Evolutionary conservation across 2,797 vertebrate genomes (phyloP).

Genomic region (Pelochelys cantorii): DNA sequence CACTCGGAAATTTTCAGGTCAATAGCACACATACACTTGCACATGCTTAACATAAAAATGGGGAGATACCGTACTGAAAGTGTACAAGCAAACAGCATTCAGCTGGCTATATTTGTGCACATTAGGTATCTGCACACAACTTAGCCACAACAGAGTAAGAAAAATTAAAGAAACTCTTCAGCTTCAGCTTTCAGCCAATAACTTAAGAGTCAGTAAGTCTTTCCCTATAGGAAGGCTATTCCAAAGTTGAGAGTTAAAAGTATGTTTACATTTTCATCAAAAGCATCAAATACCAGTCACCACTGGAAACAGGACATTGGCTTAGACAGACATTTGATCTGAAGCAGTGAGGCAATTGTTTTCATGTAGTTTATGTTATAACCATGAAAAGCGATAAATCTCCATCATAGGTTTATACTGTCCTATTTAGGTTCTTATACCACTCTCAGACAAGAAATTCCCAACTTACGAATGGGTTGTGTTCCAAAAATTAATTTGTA

Average conservation of each 20-base stretch:
- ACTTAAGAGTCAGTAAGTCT: not conserved
- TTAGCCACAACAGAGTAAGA: rapidly evolving
- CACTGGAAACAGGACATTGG: not conserved
- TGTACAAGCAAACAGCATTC: not conserved
- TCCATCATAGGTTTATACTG: not conserved
- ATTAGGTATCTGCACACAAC: not conserved
- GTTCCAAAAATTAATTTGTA: too few relatives aligned
- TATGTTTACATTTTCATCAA: not conserved
- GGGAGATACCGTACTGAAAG: not conserved
- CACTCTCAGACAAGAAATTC: too few relatives aligned
- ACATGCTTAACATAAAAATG: not conserved
- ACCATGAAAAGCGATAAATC: not conserved
- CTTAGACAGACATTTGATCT: not conserved
- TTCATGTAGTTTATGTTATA: not conserved
- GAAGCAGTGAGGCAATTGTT: not conserved
- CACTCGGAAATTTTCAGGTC: not conserved
- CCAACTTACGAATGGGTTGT: too few relatives aligned
- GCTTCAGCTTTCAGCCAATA: not conserved
- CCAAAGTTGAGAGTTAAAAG: not conserved
- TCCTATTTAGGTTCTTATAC: not conserved
- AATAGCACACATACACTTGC: not conserved
- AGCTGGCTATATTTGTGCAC: not conserved
- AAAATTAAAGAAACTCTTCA: not conserved
- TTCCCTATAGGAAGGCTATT: not conserved
- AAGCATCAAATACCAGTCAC: not conserved